Evolutionary conservation across 2,888 invertebrate species (phyloP), one percentile per base, ranked within the genome.

Genomic region (Elysia crispata): DNA sequence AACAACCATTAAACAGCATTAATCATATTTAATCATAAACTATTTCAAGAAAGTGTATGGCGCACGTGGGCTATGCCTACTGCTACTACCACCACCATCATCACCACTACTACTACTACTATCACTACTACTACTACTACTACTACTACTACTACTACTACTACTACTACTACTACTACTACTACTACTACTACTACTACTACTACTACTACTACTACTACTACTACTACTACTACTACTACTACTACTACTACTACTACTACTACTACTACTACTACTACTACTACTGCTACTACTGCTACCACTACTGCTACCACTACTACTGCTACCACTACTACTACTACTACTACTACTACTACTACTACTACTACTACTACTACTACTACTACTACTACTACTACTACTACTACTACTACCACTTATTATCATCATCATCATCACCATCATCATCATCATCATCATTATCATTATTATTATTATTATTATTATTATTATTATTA

Each of bases 61-160:
- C n/a, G n/a, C n/a, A n/a, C n/a, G n/a, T n/a, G n/a, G n/a, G 20
- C 54, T 54, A 54, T 18, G 13, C 13, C 54, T 54, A 54, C 54
- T 54, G 20, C 54, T 74, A 74, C 74, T 74, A 74, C 74, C 57
- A 74, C 74, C 57, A 74, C 74, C 57, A 74, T 57, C 57, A 80
- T 33, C 25, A 62, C 64, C 76, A 76, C 76, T 81, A 81, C 80
- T 82, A 82, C 80, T 82, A 82, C 80, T 82, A 82, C 80, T 82
- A 82, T 76, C 82, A 82, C 80, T 82, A 82, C 80, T 82, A 82
- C 76, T 82, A 82, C 80, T 82, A 82, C 80, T 82, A 82, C 80
- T 82, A n/a, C n/a, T n/a, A n/a, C n/a, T n/a, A n/a, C n/a, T n/a
- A n/a, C n/a, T n/a, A n/a, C n/a, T n/a, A 64, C 64, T 64, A 64